phyloP scores from a whole-genome alignment of 2,797 vertebrate genomes.

The Chelonia mydas region DNA sequence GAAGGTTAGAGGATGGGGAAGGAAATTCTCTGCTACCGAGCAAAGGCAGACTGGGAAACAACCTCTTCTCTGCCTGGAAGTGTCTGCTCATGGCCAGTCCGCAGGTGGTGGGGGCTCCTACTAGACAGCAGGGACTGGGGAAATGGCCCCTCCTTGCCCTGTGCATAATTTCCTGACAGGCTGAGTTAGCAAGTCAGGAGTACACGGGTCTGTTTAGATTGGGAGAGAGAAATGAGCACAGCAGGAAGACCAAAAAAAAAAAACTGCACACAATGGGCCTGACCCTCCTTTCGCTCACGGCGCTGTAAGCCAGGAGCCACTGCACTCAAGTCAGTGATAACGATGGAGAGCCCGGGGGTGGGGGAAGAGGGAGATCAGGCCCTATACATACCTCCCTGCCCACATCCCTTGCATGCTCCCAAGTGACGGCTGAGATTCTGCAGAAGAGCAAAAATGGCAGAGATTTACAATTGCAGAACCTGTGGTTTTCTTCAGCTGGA shows the following conservation, averaged over 20 bases:
- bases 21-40: neutral
- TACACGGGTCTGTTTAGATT: neutral
- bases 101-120: too few relatives aligned
- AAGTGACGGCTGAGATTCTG: neutral
- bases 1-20: neutral
- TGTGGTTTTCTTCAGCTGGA: neutral
- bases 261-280: neutral
- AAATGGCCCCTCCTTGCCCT: neutral
- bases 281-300: neutral
- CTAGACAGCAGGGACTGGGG: neutral
- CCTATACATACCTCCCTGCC: neutral
- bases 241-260: neutral
- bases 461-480: neutral
- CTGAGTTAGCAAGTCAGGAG: neutral
- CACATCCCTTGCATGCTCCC: neutral
- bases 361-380: neutral
- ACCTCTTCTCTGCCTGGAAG: neutral
- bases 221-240: neutral
- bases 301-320: neutral
- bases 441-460: neutral
- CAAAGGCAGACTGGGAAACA: neutral
- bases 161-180: neutral
- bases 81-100: neutral
- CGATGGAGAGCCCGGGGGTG: rapidly evolving
- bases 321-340: neutral